Evolutionary conservation across 1,140 invertebrate species (phyloP).

Genomic region (Drosophila cardini): DNA sequence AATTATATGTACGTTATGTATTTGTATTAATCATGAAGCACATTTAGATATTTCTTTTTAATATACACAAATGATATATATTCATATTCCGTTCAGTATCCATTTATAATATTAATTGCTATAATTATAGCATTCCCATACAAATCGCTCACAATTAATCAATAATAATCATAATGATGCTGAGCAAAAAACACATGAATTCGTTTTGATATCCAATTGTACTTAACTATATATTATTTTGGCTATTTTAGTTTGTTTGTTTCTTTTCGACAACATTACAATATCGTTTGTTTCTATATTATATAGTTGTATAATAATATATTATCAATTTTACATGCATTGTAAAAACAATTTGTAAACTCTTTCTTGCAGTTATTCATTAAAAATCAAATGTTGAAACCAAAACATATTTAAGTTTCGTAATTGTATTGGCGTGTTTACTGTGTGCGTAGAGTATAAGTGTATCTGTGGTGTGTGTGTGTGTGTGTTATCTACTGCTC

Average conservation of each 20-base stretch:
- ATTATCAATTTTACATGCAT: conserved; percentile 23
- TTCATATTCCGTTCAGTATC: conserved; percentile 1
- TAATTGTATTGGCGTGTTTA: conserved; percentile 16
- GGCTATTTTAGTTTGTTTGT: conserved; percentile 44
- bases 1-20: conserved; percentile 44
- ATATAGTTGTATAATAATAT: conserved; percentile 7
- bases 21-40: conserved; percentile 36
- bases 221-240: conserved; percentile 25
- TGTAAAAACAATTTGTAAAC: conserved; percentile 21
- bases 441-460: conserved; percentile 15
- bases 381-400: conserved; percentile 30
- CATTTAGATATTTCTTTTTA: conserved; percentile 44
- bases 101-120: background rate
- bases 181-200: conserved; percentile 47
- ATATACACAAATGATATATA: conserved; percentile 28
- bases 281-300: conserved; percentile 5
- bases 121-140: conserved; percentile 12
- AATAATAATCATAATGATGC: conserved; percentile 19
- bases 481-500: conserved; percentile 7
- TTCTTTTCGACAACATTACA: conserved; percentile 13
- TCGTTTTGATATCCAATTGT: conserved; percentile 13
- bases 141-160: conserved; percentile 23
- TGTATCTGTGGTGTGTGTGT: conserved; percentile 18
- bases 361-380: conserved; percentile 2
- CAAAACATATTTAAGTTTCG: conserved; percentile 25